Evolutionary conservation across 2,888 invertebrate species (phyloP), one percentile per base, ranked within the genome.

Genomic region (Smittia aterrima): DNA sequence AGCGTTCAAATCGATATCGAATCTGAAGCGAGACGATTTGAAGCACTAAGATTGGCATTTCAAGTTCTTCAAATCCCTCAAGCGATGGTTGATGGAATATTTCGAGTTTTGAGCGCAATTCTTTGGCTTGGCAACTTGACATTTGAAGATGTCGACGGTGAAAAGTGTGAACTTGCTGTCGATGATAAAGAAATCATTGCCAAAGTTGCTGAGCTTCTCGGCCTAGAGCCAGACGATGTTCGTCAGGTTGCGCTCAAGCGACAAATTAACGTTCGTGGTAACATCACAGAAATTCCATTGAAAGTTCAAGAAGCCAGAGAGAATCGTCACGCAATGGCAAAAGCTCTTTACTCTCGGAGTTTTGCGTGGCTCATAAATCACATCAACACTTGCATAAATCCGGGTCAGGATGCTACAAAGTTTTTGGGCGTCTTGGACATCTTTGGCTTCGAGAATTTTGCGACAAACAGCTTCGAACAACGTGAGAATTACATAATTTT

Each of bases 381-480:
- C 84, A 95, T 96, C 75, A 96, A 96, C 84, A 92, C 90, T 75
- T 95, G 95, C 79, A 94, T 93, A 54, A 93, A 94, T 82, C 95
- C 95, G 0, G 95, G 93, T 7, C 89, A 92, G 77, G 92, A 93
- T 79, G 89, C 90, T 11, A 85, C 88, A 11, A 81, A 89, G 75
- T 92, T 95, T 79, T 86, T 96, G 71, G 96, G 95, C 6, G 95
- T 96, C 6, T 86, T 96, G 54, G 96, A 96, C 82, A 96, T 96
- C 78, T 96, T 96, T 81, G 96, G 95, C 75, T 96, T 96, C 82
- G 96, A 96, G 84, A 95, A 96, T 85, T 96, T 96, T 82, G 85
- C 89, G 1, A 86, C 88, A n/a, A 96, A 96, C 82, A 95, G 95
- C 1, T 91, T 96, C 78, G 96, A 96, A 81, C 96, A 96, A 80